Percentiles rank a stretch among this genome's conserved stretches.
These are phyloP conservation scores for Pterostichus madidus DNA, from an alignment of 2,888 invertebrate genomes.

Conservation along the genomic window DNA sequence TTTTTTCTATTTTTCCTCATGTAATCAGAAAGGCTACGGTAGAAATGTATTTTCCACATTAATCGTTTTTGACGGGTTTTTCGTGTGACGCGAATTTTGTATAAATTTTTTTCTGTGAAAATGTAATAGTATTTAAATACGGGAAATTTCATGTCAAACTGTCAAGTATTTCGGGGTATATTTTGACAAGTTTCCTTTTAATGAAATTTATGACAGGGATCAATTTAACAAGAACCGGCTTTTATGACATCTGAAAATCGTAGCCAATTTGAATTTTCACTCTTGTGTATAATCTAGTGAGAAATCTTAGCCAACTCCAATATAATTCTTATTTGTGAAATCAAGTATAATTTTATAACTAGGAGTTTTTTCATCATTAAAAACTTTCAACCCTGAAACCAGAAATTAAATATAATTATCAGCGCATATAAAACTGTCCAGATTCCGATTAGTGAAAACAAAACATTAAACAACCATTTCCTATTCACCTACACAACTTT, in stretches of 20 bases:
- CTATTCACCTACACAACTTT: conserved; percentile 42
- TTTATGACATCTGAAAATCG: not conserved
- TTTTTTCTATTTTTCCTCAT: too few species aligned
- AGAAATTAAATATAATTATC: conserved; percentile 53
- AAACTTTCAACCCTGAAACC: conserved; percentile 56
- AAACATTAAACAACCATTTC: conserved; percentile 35
- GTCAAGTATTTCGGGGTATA: too few species aligned
- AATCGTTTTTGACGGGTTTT: too few species aligned
- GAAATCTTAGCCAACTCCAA: conserved; percentile 21
- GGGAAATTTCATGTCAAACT: conserved; percentile 17
- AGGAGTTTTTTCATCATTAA: conserved; percentile 24
- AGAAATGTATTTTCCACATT: too few species aligned
- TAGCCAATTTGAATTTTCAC: conserved; percentile 39
- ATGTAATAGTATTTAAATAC: conserved; percentile 29
- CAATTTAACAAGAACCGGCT: not conserved
- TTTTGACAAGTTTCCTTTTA: conserved; percentile 5
- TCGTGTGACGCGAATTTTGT: not conserved
- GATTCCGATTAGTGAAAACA: conserved; percentile 28
- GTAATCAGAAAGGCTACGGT: too few species aligned
- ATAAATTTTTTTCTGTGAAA: not conserved
- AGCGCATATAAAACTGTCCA: conserved; percentile 13
- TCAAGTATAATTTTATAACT: conserved; percentile 42
- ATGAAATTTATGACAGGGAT: not conserved
- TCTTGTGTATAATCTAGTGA: not conserved
- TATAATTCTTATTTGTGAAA: conserved; percentile 46